phyloP scores from a whole-genome alignment of 2,113 vertebrate species.

The Catharus minimus region DNA sequence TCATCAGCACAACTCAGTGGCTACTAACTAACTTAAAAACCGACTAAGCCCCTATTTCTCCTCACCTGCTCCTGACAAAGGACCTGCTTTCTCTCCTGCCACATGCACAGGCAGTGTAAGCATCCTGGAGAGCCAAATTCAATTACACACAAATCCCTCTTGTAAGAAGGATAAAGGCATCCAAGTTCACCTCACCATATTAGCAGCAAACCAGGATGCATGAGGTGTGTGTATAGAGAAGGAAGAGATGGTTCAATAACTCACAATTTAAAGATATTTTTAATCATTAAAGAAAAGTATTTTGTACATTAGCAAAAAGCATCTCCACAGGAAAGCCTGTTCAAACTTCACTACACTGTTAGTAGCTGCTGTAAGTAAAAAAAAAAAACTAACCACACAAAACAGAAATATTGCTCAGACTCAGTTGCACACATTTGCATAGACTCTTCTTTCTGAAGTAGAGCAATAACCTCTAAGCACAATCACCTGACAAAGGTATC shows the following conservation, averaged over 20 bases:
- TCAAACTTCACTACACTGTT: neutral
- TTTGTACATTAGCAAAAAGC: neutral
- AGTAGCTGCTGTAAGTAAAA: accelerated
- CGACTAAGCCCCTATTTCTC: neutral
- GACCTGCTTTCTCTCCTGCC: neutral
- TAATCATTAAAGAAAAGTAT: neutral
- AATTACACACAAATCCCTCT: neutral
- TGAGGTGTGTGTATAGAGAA: accelerated
- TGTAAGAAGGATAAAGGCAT: too few relatives aligned
- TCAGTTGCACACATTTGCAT: accelerated
- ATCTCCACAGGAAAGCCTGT: neutral
- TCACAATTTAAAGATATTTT: neutral
- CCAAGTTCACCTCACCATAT: neutral
- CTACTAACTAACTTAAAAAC: neutral
- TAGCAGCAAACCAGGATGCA: neutral
- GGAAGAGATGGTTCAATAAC: neutral
- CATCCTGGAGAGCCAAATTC: neutral
- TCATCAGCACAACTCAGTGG: neutral
- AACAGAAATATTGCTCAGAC: neutral
- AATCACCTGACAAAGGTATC: neutral
- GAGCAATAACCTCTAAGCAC: neutral
- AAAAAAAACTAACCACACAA: too few relatives aligned
- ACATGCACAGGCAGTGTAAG: neutral
- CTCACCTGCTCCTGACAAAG: neutral
- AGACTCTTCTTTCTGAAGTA: neutral